Evolutionary conservation across 2,113 vertebrate species (phyloP).

Genomic region (Halcyon malimbica): DNA sequence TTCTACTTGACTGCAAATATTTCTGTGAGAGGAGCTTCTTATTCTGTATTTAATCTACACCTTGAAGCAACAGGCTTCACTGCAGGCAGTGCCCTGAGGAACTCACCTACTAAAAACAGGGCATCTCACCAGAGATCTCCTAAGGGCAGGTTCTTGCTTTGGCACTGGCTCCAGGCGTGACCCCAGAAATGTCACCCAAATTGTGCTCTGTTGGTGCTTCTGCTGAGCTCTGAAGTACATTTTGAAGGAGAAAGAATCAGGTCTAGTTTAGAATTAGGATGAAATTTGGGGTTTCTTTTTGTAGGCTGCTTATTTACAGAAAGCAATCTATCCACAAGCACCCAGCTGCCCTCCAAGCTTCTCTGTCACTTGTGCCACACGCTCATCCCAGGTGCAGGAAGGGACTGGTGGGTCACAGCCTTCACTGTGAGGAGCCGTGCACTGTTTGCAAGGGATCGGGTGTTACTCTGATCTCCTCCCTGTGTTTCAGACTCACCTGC

Average conservation of each 20-base stretch:
- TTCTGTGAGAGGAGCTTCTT: background rate
- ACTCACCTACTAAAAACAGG: background rate
- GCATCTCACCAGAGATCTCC: fast-evolving
- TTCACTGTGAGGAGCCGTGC: background rate
- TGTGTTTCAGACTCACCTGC: background rate
- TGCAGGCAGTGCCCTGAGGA: background rate
- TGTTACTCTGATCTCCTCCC: background rate
- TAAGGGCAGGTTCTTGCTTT: background rate
- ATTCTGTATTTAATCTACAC: background rate
- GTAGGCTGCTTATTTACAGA: background rate
- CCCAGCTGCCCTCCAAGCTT: too few relatives aligned
- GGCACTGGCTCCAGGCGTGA: background rate
- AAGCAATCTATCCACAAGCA: background rate
- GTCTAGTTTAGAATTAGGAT: background rate
- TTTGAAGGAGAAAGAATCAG: background rate
- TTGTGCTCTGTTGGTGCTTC: background rate
- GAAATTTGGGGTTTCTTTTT: background rate
- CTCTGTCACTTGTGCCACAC: background rate
- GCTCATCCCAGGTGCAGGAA: background rate
- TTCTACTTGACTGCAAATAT: too few relatives aligned
- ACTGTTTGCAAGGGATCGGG: too few relatives aligned
- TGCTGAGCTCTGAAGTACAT: background rate
- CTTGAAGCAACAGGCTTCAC: background rate
- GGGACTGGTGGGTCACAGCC: background rate
- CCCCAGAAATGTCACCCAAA: too few relatives aligned